Conservation (phyloP, 2,797 vertebrate genomes). For the Protonibea diacanthus region DNA sequence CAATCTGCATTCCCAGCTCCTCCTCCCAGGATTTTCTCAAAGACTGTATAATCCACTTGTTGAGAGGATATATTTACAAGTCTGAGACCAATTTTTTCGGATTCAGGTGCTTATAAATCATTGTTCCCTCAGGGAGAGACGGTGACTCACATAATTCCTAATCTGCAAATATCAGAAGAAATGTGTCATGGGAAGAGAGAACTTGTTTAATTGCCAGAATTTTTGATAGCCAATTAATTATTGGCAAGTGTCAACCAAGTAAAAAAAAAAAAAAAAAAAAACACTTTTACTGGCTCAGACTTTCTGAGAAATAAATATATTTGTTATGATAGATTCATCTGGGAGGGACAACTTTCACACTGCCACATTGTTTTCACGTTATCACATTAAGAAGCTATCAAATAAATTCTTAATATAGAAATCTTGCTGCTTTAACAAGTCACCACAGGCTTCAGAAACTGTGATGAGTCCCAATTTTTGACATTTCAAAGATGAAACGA, state of each 20-base stretch:
- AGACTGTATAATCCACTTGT: no score
- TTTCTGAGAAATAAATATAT: no score
- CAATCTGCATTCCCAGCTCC: no score
- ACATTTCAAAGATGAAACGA: slow-evolving; percentile 13
- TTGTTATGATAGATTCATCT: background rate
- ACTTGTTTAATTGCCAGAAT: background rate
- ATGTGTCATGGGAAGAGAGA: no score
- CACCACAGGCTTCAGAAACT: background rate
- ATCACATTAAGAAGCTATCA: background rate
- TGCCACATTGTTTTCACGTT: slow-evolving; percentile 6
- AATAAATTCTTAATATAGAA: background rate
- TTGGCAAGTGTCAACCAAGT: no score
- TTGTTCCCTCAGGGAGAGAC: no score
- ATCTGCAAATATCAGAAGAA: no score
- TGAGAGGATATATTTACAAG: no score
- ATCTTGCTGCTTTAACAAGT: background rate
- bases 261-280: background rate
- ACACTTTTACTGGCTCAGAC: background rate
- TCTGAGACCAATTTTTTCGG: no score
- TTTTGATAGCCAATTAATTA: background rate
- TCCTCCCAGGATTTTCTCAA: no score
- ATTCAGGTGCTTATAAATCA: no score
- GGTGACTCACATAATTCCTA: no score
- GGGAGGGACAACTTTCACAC: background rate
- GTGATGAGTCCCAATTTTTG: background rate